Base-by-base conservation (phyloP, 2,113 vertebrate species). In the Hypomesus transpacificus region DNA sequence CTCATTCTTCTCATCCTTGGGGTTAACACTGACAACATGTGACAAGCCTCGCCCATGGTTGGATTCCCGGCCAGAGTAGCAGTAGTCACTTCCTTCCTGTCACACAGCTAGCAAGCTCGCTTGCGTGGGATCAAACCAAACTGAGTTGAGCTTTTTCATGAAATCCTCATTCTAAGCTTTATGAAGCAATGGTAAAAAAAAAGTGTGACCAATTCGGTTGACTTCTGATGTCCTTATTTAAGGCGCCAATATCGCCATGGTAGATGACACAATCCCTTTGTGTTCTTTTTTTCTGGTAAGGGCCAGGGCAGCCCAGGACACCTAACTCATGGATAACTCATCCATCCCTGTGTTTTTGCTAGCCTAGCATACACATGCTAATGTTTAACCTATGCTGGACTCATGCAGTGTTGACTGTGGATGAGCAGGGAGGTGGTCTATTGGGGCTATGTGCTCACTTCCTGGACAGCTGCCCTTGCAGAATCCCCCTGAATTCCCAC, bases 1-100 rank as follows among this genome's bases (percentile, higher is more conserved):
- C 87, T 86, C 87, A 88, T 88, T 87, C 82, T 85, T 87, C 72
- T 77, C 82, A 86, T 88, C 86, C 85, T 85, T 87, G 86, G 80
- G 85, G 77, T 83, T 84, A 83, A 73, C 76, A 84, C 78, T 75
- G 63, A 80, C 63, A 24, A 68, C 86, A 87, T 87, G 87, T 87
- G 86, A 87, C 84, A 75, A 76, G 80, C 81, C 80, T 83, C 77
- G 70, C 84, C 76, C 50, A 76, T 53, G 76, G 79, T 83, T 69
- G 74, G 73, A 88, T 81, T 82, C 72, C 81, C 75, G 69, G 84
- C 89, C 84, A 85, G 76, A 75, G 67, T 83, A 82, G 83, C 81
- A 84, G 82, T 82, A 64, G 74, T 80, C 73, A 78, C 80, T 89
- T 87, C 83, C 88, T 89, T 87, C 88, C 89, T 84, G 82, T 86